A percentile compares a stretch with the other conserved stretches of the same genome.
Evolutionary conservation across 2,113 vertebrate genomes (phyloP).

Genomic region (Anolis sagrei): DNA sequence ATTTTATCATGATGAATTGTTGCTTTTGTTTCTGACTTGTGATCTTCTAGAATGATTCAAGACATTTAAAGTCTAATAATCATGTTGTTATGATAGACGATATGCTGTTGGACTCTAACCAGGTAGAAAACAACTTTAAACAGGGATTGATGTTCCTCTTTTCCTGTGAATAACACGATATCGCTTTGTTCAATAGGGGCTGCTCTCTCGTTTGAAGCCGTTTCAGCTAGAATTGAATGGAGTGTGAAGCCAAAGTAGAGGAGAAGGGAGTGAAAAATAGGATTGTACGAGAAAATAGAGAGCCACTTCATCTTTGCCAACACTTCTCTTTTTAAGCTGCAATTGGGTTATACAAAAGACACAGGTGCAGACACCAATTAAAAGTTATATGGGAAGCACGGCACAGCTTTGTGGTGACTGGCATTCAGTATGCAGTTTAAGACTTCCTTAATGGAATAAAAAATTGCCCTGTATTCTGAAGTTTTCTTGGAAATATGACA

Average conservation of each 20-base stretch:
- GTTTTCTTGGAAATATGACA: neutral
- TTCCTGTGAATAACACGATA: slow-evolving; percentile 10
- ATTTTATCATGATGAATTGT: slow-evolving; percentile 16
- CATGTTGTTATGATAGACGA: neutral
- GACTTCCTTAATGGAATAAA: neutral
- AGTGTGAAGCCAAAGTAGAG: slow-evolving; percentile 41
- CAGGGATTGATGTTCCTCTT: slow-evolving; percentile 18
- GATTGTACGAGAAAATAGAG: slow-evolving; percentile 39
- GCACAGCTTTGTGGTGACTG: neutral
- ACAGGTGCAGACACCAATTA: slow-evolving; percentile 38
- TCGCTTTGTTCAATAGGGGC: slow-evolving; percentile 2
- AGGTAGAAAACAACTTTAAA: slow-evolving; percentile 22
- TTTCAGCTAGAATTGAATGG: slow-evolving; percentile 40
- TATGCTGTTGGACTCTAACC: neutral
- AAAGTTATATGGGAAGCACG: slow-evolving; percentile 22
- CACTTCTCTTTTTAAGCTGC: neutral
- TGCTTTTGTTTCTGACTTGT: neutral
- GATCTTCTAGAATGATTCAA: neutral
- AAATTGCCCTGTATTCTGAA: neutral
- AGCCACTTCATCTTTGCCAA: slow-evolving; percentile 27
- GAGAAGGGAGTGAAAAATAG: slow-evolving; percentile 51
- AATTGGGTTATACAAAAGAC: slow-evolving; percentile 21
- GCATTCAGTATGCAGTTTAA: neutral
- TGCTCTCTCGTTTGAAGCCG: slow-evolving; percentile 45
- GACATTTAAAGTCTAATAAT: neutral